These are phyloP conservation scores for Heliconius ethilla DNA, from an alignment of 2,888 invertebrate species.

Conservation along the genomic window DNA sequence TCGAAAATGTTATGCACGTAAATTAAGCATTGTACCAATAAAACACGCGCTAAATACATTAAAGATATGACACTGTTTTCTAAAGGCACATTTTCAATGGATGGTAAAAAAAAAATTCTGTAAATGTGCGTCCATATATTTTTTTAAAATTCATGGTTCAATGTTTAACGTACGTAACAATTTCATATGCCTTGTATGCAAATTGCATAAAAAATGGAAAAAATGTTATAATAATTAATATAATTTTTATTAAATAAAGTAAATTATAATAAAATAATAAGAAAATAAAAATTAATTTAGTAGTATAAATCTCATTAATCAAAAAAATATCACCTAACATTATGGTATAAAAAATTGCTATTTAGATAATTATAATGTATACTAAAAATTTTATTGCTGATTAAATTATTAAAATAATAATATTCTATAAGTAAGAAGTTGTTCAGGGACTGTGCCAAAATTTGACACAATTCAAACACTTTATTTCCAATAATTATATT, in stretches of 20 bases:
- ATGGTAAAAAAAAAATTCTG: constrained; percentile 9
- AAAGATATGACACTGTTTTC: constrained; percentile 23
- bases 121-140: constrained; percentile 20
- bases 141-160: constrained; percentile 17
- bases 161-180: constrained; percentile 22
- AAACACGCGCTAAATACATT: constrained; percentile 18
- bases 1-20: constrained; percentile 13
- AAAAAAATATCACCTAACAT: constrained; percentile 17
- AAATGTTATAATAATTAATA: constrained; percentile 24
- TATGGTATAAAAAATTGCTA: constrained; percentile 17
- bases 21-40: constrained; percentile 26
- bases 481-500: constrained; percentile 26
- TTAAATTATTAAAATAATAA: constrained; percentile 16
- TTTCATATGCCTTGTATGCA: constrained; percentile 14
- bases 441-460: background rate
- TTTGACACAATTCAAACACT: constrained; percentile 6
- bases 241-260: constrained; percentile 24
- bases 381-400: constrained; percentile 28
- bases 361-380: constrained; percentile 3
- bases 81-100: constrained; percentile 24
- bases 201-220: constrained; percentile 16
- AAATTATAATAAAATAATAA: constrained; percentile 22
- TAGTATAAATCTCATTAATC: constrained; percentile 34
- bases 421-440: constrained; percentile 1
- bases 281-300: constrained; percentile 33